phyloP scores from a whole-genome alignment of 2,113 vertebrate species.

The Bettongia penicillata region DNA sequence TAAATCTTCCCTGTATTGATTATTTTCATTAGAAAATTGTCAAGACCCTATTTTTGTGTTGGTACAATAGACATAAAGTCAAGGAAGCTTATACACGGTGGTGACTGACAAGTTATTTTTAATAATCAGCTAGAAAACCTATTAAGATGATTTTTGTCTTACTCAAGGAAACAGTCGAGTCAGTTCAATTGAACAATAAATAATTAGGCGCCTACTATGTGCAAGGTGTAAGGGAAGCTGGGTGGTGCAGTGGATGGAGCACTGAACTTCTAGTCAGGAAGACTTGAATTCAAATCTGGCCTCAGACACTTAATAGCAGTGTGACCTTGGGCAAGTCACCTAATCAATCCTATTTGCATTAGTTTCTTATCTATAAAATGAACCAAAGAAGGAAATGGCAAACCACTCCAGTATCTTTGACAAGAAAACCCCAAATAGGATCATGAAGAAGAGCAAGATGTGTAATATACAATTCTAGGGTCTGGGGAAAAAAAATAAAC shows the following conservation, averaged over 20 bases:
- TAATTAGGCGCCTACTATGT: background rate
- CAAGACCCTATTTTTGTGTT: conserved; percentile 34
- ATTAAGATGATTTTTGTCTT: background rate
- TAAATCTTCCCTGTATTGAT: background rate
- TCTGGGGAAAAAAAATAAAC: background rate
- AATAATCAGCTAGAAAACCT: background rate
- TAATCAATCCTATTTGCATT: no score
- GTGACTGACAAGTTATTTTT: background rate
- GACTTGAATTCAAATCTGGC: no score
- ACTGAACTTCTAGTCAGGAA: no score
- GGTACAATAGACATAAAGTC: background rate
- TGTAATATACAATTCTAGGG: background rate
- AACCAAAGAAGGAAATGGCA: no score
- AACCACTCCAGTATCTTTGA: no score
- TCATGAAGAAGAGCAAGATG: no score
- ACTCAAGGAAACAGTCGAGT: background rate
- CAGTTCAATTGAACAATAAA: background rate
- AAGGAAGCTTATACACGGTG: background rate
- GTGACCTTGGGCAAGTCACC: no score
- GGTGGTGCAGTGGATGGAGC: no score
- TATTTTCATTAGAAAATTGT: conserved; percentile 13
- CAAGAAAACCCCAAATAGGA: no score
- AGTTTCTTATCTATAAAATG: no score
- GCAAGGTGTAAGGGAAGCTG: no score
- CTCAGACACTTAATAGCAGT: no score